Evolutionary conservation across 2,797 vertebrate genomes (phyloP).

Genomic region (Rousettus madagascariensis): DNA sequence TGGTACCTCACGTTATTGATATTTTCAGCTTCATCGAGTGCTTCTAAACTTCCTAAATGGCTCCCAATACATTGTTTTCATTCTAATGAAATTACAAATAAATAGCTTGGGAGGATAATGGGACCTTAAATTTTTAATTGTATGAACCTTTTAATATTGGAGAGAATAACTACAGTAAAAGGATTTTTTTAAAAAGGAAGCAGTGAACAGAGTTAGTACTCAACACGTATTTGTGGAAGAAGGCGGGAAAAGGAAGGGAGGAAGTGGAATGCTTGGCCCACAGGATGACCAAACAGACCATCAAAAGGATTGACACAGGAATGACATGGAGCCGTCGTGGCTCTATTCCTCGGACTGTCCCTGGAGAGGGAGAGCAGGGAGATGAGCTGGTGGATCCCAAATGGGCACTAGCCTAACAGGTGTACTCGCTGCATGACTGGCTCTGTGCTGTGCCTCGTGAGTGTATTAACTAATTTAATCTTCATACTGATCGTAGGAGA

Average conservation of each 20-base stretch:
- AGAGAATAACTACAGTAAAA: not conserved
- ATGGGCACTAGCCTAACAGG: rapidly evolving
- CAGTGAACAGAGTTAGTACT: not conserved
- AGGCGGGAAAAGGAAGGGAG: no score
- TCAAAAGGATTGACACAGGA: no score
- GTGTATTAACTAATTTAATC: not conserved
- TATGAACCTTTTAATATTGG: not conserved
- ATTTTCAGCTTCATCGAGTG: not conserved
- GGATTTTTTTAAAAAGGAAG: not conserved
- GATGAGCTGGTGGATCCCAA: rapidly evolving
- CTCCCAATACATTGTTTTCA: not conserved
- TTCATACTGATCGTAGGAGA: not conserved
- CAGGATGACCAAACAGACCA: not conserved
- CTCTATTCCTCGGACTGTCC: not conserved
- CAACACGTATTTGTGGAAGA: not conserved
- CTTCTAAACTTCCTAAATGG: not conserved
- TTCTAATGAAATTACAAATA: not conserved
- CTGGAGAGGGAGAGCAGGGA: not conserved
- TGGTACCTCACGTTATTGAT: rapidly evolving
- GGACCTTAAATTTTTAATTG: not conserved
- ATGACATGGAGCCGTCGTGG: rapidly evolving
- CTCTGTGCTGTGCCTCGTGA: not conserved
- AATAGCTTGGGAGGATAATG: not conserved
- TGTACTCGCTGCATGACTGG: rapidly evolving
- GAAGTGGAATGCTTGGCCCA: not conserved